These are phyloP conservation scores for Drosophila insularis DNA, from an alignment of 1,140 invertebrate genomes.

Conservation along the genomic window DNA sequence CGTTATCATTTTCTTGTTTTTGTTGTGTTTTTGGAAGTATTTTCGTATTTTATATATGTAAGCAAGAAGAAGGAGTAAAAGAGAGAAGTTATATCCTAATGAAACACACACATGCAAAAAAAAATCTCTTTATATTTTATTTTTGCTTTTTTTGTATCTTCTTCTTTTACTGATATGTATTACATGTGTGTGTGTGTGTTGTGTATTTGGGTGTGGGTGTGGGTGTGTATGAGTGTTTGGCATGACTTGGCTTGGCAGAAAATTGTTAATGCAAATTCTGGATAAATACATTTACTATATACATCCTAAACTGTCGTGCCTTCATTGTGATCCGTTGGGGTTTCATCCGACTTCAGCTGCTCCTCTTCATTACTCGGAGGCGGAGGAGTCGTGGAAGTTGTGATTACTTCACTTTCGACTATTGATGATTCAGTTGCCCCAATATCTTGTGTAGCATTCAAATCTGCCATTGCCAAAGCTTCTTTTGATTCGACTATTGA, in stretches of 20 bases:
- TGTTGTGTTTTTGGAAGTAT: not conserved
- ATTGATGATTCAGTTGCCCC: not conserved
- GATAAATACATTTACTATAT: slow-evolving; percentile 22
- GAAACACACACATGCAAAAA: not conserved
- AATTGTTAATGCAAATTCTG: slow-evolving; percentile 56
- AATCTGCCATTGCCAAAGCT: not conserved
- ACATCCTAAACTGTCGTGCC: slow-evolving; percentile 1
- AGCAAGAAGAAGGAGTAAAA: slow-evolving; percentile 9
- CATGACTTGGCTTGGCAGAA: slow-evolving; percentile 49
- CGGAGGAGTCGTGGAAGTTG: not conserved
- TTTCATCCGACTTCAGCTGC: not conserved
- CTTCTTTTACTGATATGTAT: slow-evolving; percentile 48
- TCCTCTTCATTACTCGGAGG: not conserved
- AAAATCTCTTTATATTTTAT: not conserved
- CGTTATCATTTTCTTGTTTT: not conserved
- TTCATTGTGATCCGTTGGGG: not conserved
- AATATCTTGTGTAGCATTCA: no score
- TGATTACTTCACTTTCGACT: not conserved
- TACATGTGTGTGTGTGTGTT: slow-evolving; percentile 32
- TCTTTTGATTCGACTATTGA: not conserved
- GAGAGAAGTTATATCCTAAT: not conserved
- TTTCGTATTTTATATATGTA: not conserved
- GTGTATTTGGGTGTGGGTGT: slow-evolving; percentile 6
- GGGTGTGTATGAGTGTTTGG: slow-evolving; percentile 22
- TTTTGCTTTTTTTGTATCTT: not conserved